Conservation (phyloP, 2,113 vertebrate species). For the Cololabis saira region DNA sequence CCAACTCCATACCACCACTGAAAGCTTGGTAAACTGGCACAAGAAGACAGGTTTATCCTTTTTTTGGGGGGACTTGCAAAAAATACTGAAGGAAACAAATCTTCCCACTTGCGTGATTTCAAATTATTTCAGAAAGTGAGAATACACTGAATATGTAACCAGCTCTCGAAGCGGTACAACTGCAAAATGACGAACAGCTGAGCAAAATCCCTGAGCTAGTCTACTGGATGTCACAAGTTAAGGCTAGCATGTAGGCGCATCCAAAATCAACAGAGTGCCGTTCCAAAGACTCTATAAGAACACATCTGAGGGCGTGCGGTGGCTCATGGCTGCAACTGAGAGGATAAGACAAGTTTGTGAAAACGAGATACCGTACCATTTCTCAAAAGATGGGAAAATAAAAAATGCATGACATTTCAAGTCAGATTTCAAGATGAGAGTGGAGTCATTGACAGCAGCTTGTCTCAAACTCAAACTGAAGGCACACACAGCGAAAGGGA, state of each 20-base stretch:
- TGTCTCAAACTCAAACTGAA: neutral
- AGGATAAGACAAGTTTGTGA: neutral
- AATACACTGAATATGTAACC: neutral
- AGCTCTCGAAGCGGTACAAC: neutral
- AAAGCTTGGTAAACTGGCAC: too few relatives aligned
- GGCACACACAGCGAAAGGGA: neutral
- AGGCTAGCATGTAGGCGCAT: conserved; percentile 3
- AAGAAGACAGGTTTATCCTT: too few relatives aligned
- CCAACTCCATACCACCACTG: too few relatives aligned
- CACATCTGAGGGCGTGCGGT: neutral
- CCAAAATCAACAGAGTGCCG: conserved; percentile 2
- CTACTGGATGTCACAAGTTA: neutral
- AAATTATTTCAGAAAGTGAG: too few relatives aligned
- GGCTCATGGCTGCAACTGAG: neutral
- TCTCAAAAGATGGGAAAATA: conserved; percentile 4
- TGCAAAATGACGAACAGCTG: neutral
- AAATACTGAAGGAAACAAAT: too few relatives aligned
- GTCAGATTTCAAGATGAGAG: conserved; percentile 9
- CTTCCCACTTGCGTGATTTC: too few relatives aligned
- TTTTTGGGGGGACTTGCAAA: too few relatives aligned
- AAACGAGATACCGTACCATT: conserved; percentile 5
- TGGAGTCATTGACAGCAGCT: conserved; percentile 19
- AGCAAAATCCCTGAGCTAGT: neutral
- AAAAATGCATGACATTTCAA: conserved; percentile 16
- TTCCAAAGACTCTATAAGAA: neutral